Evolutionary conservation across 2,888 invertebrate genomes (phyloP).

Genomic region (Epistrophe grossulariae): DNA sequence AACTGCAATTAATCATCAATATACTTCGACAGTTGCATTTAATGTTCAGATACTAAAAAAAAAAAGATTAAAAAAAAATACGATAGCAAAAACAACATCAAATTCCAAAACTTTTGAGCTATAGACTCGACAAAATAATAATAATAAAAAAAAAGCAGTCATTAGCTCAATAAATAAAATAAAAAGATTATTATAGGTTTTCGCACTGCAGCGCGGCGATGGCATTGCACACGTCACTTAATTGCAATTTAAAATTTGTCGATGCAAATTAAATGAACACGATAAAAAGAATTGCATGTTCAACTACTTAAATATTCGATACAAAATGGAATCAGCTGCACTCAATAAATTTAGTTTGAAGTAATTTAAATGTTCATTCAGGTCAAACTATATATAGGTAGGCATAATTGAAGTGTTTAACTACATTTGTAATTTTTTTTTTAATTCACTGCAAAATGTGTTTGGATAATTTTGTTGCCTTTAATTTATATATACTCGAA

Average conservation of each 20-base stretch:
- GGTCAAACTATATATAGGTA: background rate
- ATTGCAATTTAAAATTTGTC: conserved; percentile 55
- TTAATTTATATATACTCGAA: too few species aligned
- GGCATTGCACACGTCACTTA: conserved; percentile 40
- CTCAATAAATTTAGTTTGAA: conserved; percentile 26
- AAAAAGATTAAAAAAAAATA: background rate
- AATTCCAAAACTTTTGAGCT: background rate
- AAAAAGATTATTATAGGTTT: conserved; percentile 3
- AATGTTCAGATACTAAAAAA: conserved; percentile 16
- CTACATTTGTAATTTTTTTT: background rate
- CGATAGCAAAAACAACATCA: background rate
- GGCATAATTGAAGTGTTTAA: background rate
- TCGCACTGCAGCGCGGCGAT: background rate
- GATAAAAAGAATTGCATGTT: background rate
- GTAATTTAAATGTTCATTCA: conserved; percentile 24
- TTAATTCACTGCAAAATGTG: background rate
- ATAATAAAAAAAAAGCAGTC: conserved; percentile 16
- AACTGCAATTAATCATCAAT: conserved; percentile 46
- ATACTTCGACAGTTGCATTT: conserved; percentile 40
- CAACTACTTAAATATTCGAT: conserved; percentile 1
- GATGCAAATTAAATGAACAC: conserved; percentile 35
- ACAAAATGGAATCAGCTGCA: conserved; percentile 29
- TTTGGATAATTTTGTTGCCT: background rate
- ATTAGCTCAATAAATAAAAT: conserved; percentile 33
- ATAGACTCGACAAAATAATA: conserved; percentile 36